Evolutionary conservation across 2,797 vertebrate genomes (phyloP), one percentile per base, ranked within the genome.

Genomic region (Mareca strepera): DNA sequence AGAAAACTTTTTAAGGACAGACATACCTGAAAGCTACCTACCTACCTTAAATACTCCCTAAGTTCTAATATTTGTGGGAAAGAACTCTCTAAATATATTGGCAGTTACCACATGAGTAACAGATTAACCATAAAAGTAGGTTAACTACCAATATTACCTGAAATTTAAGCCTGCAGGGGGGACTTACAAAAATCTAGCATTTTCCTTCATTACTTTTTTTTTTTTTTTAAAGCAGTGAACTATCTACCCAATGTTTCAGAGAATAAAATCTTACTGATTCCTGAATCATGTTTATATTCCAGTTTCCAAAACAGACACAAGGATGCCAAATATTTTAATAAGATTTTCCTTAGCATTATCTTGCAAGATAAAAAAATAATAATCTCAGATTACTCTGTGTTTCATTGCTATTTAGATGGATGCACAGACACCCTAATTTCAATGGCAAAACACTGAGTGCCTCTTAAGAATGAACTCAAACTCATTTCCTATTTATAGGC

Each of bases 381-480:
- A 28, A 63, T 6, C 9, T 75, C n/a, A 69, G 37, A 58, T 58
- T 92, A 52, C 33, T 89, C 58, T 41, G 28, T 44, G 96, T 92
- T 95, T 96, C 70, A 96, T 95, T 95, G 95, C 46, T 68, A 94
- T 97, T 94, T 93, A 97, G 60, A 96, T 46, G 63, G 83, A 91
- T 69, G 33, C 79, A 72, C n/a, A 86, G 64, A 69, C 5, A 37
- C 22, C 3, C 35, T 48, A 28, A 80, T 81, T 95, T 93, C 84
- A 86, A 78, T 23, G 86, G 44, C n/a, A 86, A 87, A 94, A 78
- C 6, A 43, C 62, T 52, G 23, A 4, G 6, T 66, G 20, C 46
- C 83, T 69, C 77, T 91, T 66, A 69, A 83, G 17, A 64, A 68
- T 50, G 2, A 79, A 72, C 35, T 70, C 28, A 56, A 93, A 86